These are phyloP conservation scores for Calephelis virginiensis DNA, from an alignment of 1,140 invertebrate genomes.

Conservation along the genomic window DNA sequence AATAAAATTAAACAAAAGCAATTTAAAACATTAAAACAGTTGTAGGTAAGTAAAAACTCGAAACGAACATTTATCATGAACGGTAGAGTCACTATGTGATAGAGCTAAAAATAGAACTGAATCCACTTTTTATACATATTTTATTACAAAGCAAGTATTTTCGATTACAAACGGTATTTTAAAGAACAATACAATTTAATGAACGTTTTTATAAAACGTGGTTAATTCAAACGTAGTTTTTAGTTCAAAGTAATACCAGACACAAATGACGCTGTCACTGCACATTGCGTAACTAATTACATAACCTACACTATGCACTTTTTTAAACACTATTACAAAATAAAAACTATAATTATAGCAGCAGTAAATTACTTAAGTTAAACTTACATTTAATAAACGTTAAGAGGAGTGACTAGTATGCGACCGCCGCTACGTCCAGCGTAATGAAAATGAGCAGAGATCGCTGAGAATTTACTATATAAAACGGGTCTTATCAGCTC, in stretches of 20 bases:
- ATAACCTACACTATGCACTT: constrained; percentile 22
- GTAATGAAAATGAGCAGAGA: constrained; percentile 61
- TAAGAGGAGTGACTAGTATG: constrained; percentile 54
- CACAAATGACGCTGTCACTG: background rate
- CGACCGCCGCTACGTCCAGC: constrained; percentile 58
- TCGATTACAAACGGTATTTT: background rate
- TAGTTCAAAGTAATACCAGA: background rate
- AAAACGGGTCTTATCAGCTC: constrained; percentile 68
- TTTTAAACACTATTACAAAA: constrained; percentile 22
- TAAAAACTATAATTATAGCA: constrained; percentile 25
- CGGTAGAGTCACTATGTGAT: too few relatives aligned
- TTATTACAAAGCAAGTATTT: background rate
- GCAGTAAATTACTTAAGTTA: constrained; percentile 22
- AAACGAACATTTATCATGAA: too few relatives aligned
- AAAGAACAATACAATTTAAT: too few relatives aligned
- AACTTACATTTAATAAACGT: constrained; percentile 64
- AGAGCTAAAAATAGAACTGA: too few relatives aligned
- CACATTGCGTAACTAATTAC: constrained; percentile 13
- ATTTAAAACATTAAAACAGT: too few relatives aligned
- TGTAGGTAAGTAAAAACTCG: too few relatives aligned
- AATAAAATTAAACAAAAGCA: too few relatives aligned
- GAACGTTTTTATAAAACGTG: too few relatives aligned
- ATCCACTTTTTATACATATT: too few relatives aligned
- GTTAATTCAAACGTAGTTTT: too few relatives aligned
- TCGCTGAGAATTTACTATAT: constrained; percentile 64